Evolutionary conservation across 2,888 invertebrate genomes (phyloP).

Genomic region (Cantharis lateralis): DNA sequence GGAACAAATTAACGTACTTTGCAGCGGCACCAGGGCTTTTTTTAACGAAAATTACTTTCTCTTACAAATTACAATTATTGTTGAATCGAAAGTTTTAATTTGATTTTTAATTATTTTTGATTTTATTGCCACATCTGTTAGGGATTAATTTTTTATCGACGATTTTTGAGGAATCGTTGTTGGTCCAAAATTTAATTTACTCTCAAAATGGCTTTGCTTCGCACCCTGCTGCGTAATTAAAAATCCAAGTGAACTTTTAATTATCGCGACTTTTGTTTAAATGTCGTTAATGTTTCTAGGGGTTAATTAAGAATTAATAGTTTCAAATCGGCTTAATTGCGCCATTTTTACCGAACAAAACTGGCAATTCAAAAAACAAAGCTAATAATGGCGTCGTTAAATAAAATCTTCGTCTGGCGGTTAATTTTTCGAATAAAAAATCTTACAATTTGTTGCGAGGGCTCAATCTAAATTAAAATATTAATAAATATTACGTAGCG

Average conservation of each 20-base stretch:
- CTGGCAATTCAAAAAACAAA: background rate
- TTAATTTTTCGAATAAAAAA: background rate
- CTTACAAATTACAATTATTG: background rate
- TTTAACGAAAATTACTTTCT: background rate
- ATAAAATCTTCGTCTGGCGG: background rate
- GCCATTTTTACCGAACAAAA: background rate
- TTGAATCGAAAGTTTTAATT: background rate
- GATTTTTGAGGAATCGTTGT: background rate
- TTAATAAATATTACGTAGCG: background rate
- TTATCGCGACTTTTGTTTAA: background rate
- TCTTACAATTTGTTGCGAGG: background rate
- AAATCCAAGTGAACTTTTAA: background rate
- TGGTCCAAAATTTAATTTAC: background rate
- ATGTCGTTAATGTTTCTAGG: background rate
- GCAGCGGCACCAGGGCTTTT: background rate
- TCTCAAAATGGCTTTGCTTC: background rate
- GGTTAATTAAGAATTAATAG: background rate
- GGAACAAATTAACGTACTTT: conserved; percentile 20
- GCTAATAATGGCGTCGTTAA: background rate
- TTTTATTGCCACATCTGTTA: background rate
- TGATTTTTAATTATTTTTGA: background rate
- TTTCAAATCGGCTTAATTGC: background rate
- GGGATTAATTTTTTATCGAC: background rate
- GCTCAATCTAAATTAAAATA: background rate
- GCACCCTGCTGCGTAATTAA: background rate